Conservation (phyloP, 2,113 vertebrate species). For the Clarias magur region DNA sequence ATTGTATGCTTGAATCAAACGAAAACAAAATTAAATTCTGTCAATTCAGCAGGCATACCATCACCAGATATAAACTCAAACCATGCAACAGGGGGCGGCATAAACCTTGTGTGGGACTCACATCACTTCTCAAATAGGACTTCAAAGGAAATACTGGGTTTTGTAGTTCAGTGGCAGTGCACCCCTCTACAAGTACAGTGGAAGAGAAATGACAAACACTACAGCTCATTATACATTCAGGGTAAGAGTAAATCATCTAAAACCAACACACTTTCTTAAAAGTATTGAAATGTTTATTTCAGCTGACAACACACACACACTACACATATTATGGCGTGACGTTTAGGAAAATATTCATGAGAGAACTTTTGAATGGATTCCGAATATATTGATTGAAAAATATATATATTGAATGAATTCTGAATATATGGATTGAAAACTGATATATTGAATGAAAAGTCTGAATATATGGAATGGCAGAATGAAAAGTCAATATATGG, state of each 20-base stretch:
- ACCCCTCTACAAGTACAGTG: conserved; percentile 54
- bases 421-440: no score
- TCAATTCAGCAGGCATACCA: conserved; percentile 50
- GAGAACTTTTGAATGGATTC: no score
- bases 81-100: conserved; percentile 41
- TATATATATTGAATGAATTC: no score
- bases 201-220: conserved; percentile 52
- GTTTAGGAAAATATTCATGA: no score
- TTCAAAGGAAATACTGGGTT: conserved; percentile 38
- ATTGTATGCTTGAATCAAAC: not conserved
- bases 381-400: no score
- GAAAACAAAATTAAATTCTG: not conserved
- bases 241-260: conserved; percentile 52
- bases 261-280: not conserved
- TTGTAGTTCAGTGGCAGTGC: conserved; percentile 64
- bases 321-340: no score
- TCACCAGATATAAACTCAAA: conserved; percentile 41
- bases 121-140: not conserved
- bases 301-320: not conserved
- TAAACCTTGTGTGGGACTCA: conserved; percentile 59
- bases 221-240: conserved; percentile 54
- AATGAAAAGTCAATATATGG: no score
- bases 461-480: no score
- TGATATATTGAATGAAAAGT: no score
- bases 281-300: not conserved